Evolutionary conservation across 2,797 vertebrate genomes (phyloP), one percentile per base, ranked within the genome.

Genomic region (Lutjanus campechanus): DNA sequence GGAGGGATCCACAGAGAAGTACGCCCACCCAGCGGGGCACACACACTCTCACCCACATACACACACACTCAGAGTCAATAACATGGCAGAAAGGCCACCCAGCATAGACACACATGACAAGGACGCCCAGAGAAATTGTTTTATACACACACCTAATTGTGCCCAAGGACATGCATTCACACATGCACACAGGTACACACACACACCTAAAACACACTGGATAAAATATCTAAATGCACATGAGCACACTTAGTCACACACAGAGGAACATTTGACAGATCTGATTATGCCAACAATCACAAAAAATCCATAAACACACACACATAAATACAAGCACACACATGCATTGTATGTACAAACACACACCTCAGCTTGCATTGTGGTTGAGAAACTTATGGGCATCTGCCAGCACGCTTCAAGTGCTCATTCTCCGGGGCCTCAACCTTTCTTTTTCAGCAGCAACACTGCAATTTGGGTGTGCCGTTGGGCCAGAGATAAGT

Each of bases 391-490:
- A 77, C 82, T 49, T 82, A 55, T 66, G 74, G 81, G 89, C 81
- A 87, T 93, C 90, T 89, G 85, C 85, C 90, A 87, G 83, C 53
- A 40, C 17, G 79, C 85, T 82, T 84, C 69, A 71, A 89, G 86
- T 73, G 81, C 77, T 91, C 69, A 55, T 82, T 90, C 90, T 90
- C 68, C 11, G 5, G 65, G 85, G 88, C 89, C 87, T 85, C 84
- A 85, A 62, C 85, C 90, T 93, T 90, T 93, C 90, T 92, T 87
- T 89, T 91, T 68, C 92, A 72, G 90, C 85, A 90, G 73, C 82
- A 87, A 87, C 76, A 56, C 88, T 94, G 89, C 89, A 94, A 93
- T 93, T 93, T 94, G 93, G 94, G 94, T 89, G 93, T 94, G 92
- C 62, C 91, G 77, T 86, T 79, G 81, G 85, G 85, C 89, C 91